Evolutionary conservation across 1,140 invertebrate genomes (phyloP).

Genomic region (Mylabris phalerata): DNA sequence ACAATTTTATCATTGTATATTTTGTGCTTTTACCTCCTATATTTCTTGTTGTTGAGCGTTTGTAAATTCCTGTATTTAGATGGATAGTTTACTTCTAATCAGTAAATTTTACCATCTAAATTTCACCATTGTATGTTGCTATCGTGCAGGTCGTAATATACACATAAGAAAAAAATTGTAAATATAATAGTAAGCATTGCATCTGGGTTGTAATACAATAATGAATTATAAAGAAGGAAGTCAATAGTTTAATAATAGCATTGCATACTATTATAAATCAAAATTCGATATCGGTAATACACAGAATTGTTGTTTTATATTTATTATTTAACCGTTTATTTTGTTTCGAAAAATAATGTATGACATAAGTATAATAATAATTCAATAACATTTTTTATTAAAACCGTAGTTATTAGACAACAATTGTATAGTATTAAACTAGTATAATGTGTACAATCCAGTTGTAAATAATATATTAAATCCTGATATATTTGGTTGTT

Average conservation of each 20-base stretch:
- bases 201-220: background rate
- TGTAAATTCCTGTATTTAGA: constrained; percentile 10
- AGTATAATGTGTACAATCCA: constrained; percentile 37
- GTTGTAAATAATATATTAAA: constrained; percentile 36
- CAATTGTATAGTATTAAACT: constrained; percentile 36
- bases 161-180: background rate
- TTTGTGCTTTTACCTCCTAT: background rate
- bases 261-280: constrained; percentile 15
- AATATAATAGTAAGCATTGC: constrained; percentile 14
- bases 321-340: constrained; percentile 30
- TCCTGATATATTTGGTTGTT: constrained; percentile 5
- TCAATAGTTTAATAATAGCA: constrained; percentile 1
- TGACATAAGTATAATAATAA: constrained; percentile 12
- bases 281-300: background rate
- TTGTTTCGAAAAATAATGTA: constrained; percentile 13
- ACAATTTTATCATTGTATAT: background rate
- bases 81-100: background rate
- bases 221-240: too few relatives aligned
- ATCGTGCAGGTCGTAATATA: constrained; percentile 7
- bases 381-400: constrained; percentile 37
- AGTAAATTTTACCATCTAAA: background rate
- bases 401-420: constrained; percentile 31
- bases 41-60: constrained; percentile 1
- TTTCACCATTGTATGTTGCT: constrained; percentile 9
- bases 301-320: constrained; percentile 11